Evolutionary conservation across 2,888 invertebrate species (phyloP), one percentile per base, ranked within the genome.

Genomic region (Xanthostigma xanthostigma): DNA sequence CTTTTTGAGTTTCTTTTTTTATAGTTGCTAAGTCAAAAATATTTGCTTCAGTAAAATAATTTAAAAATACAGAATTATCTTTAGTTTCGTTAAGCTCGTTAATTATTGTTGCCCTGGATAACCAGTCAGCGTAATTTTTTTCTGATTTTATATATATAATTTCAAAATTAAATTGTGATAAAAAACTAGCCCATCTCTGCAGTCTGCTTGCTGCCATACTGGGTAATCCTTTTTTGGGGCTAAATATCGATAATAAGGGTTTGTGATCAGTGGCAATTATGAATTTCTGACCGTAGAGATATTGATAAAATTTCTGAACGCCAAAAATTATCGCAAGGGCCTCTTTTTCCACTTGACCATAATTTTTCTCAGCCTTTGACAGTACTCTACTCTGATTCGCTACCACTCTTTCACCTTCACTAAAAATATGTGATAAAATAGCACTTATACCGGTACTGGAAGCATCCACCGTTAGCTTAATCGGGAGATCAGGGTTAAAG

Each of bases 161-260:
- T 2, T 52, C 49, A 47, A 51, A 55, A 36, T 51, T 41, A 45
- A 54, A 56, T 12, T 44, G 53, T 2, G 54, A 53, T 11, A 55
- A 49, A 1, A 36, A 41, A 27, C 54, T 17, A 0, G 51, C 52
- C n/a, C 50, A 51, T 9, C 54, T 50, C 41, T 55, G 53, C 8
- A 53, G 38, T 36, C 50, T 39, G 33, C 49, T 53, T 1, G 44
- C 46, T 5, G 48, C 14, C 44, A 33, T 48, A 9, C 2, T 8
- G 8, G 42, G 36, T 9, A 46, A 10, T 8, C 36, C 42, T 34
- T 33, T 27, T 17, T 35, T 14, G 12, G 35, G 35, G 3, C 42
- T 36, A 13, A 44, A 46, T n/a, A 48, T 48, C 3, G 35, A n/a
- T 8, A 42, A 6, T 17, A 48, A 36, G 2, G 46, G 45, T 36